Evolutionary conservation across 2,888 invertebrate species (phyloP).

Genomic region (Cerastis leucographa): DNA sequence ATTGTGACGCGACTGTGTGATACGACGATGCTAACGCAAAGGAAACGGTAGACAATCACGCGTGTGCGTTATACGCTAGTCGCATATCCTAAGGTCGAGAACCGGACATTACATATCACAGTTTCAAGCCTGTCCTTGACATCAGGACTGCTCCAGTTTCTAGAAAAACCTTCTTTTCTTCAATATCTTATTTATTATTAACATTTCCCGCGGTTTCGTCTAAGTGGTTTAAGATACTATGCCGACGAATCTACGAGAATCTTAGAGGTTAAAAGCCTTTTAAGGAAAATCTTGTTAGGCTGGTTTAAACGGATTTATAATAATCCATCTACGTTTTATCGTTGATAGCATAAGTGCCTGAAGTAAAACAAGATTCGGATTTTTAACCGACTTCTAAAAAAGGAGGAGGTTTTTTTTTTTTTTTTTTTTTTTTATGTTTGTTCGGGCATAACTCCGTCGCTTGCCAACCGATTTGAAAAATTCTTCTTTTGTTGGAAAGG

Average conservation of each 20-base stretch:
- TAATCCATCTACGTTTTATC: conserved; percentile 29
- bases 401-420: no score
- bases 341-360: background rate
- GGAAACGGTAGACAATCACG: background rate
- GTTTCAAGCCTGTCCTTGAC: background rate
- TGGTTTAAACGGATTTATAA: conserved; percentile 26
- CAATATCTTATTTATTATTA: conserved; percentile 27
- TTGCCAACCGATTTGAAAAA: no score
- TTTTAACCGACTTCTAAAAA: no score
- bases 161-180: background rate
- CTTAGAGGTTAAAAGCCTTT: conserved; percentile 22
- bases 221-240: conserved; percentile 18
- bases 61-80: background rate
- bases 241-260: background rate
- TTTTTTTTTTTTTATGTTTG: no score
- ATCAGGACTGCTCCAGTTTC: background rate
- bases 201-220: conserved; percentile 18
- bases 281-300: conserved; percentile 28
- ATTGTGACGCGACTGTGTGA: background rate
- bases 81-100: background rate
- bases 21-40: background rate
- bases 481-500: no score
- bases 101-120: background rate
- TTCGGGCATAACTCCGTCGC: no score
- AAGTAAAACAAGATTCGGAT: background rate